Base-by-base conservation (phyloP, 2,113 vertebrate genomes). In the Machaerirhynchus nigripectus region DNA sequence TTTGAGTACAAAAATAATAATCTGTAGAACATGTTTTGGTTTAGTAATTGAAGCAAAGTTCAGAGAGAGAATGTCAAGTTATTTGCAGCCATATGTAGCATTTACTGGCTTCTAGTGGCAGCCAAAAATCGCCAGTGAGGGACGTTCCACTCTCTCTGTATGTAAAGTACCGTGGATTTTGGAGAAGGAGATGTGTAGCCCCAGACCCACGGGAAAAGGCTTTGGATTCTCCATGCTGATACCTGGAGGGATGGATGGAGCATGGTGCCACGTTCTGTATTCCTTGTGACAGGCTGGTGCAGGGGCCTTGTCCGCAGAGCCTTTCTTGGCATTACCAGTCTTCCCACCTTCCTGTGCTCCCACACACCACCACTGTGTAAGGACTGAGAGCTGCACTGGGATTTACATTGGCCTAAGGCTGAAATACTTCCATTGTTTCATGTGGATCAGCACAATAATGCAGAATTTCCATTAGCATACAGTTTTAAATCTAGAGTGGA, bases 381-480 rank as follows among this genome's bases (percentile, higher is more conserved):
- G 78, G 84, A 47, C 69, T 40, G 5, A 39, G 40, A 33, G 8
- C 15, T 71, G 26, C 70, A 2, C 27, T 80, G 91, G 37, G 50
- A 47, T 93, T 93, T 93, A 23, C 65, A 22, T 44, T 71, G 75
- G 55, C 91, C 77, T 40, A 6, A 60, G 87, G 68, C 81, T 87
- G 84, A 90, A 87, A 57, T 84, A 14, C 13, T 87, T 92, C 27
- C 24, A n/a, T 83, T 88, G 70, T 95, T 95, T 90, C 64, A 42
- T 35, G 15, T 79, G 33, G 84, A 84, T 81, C 89, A 84, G 80
- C 52, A 56, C 69, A 87, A 82, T 63, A 82, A 84, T 30, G 64
- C 71, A 60, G 44, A 31, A 37, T 92, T 84, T 49, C 86, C 76
- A 67, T 89, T 78, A 21, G 73, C 27, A 2, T 87, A 55, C 56